Base-by-base conservation (phyloP, 2,113 vertebrate genomes). In the Daphoenositta chrysoptera region DNA sequence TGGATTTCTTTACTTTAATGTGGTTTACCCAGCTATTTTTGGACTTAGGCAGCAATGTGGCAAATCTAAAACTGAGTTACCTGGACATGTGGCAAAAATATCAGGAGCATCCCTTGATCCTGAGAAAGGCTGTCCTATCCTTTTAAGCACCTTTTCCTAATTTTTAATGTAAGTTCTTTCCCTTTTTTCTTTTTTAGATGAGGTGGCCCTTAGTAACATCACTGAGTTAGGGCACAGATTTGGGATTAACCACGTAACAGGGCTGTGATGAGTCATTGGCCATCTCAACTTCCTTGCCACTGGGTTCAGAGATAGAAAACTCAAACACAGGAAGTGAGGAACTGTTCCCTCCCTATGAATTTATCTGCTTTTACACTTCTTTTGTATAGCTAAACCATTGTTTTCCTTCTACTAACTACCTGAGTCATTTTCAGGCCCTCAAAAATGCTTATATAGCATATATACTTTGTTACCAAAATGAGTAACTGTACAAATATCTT, bases 201-300 rank as follows among this genome's bases (percentile, higher is more conserved):
- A 82, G 42, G 5, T 22, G n/a, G 35, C n/a, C n/a, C 68, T 18
- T 44, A 37, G 13, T 45, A 65, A 92, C 30, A 27, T 40, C 33
- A 23, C 37, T 0, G 2, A 63, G 20, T 47, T 37, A n/a, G 31
- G 39, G 54, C 23, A 33, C 42, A 54, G 23, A 57, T 89, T 70
- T 0, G 0, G 71, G 70, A 71, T 58, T 63, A 91, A 42, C n/a
- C 11, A 42, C 0, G 0, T 81, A 84, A 71, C 31, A 71, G 53
- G 27, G 30, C n/a, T 73, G 17, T 63, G 76, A 35, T 94, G 92
- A 96, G 56, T 97, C 95, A 96, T 56, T 73, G 15, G 54, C 58
- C 63, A 78, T 77, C 47, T 45, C 0, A 0, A 31, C 23, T 69
- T 87, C 40, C 51, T 72, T 76, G 81, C 19, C 35, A 66, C 33